These are phyloP conservation scores for Creontiades dilutus DNA, from an alignment of 2,888 invertebrate species.

Conservation along the genomic window DNA sequence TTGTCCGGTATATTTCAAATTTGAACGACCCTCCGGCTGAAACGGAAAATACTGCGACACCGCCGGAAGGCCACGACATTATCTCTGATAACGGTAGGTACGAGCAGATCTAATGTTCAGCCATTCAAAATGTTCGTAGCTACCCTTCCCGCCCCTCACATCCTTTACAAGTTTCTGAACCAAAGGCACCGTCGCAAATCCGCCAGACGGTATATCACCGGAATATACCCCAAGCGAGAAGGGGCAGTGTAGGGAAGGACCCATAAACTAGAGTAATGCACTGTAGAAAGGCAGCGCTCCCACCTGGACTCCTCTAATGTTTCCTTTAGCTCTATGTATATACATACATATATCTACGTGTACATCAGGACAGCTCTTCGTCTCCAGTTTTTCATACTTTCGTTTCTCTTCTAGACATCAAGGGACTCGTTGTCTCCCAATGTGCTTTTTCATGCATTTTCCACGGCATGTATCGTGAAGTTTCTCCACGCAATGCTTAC, in stretches of 20 bases:
- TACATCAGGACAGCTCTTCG: conserved; percentile 22
- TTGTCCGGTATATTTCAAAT: conserved; percentile 39
- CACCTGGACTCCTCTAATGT: conserved; percentile 49
- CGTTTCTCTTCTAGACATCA: background rate
- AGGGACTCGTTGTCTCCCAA: background rate
- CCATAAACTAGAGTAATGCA: conserved; percentile 58
- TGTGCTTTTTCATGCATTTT: background rate
- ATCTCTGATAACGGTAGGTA: conserved; percentile 32
- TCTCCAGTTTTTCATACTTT: conserved; percentile 10
- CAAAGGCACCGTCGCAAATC: conserved; percentile 49
- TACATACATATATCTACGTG: conserved; percentile 4
- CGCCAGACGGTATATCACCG: conserved; percentile 51
- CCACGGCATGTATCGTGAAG: background rate
- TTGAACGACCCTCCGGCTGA: background rate
- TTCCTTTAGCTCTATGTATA: conserved; percentile 37
- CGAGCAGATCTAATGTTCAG: conserved; percentile 15
- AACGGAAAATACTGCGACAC: background rate
- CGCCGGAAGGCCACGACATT: conserved; percentile 21
- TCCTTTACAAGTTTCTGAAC: conserved; percentile 4
- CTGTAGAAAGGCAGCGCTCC: conserved; percentile 29
- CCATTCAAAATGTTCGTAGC: conserved; percentile 21
- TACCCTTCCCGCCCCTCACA: background rate
- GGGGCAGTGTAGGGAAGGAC: conserved; percentile 47
- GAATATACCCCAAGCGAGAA: conserved; percentile 43
- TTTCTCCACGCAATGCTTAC: background rate